Percentiles rank a stretch among this genome's conserved stretches.
phyloP scores from a whole-genome alignment of 2,797 vertebrate species.

The Melanotaenia trifasciata region DNA sequence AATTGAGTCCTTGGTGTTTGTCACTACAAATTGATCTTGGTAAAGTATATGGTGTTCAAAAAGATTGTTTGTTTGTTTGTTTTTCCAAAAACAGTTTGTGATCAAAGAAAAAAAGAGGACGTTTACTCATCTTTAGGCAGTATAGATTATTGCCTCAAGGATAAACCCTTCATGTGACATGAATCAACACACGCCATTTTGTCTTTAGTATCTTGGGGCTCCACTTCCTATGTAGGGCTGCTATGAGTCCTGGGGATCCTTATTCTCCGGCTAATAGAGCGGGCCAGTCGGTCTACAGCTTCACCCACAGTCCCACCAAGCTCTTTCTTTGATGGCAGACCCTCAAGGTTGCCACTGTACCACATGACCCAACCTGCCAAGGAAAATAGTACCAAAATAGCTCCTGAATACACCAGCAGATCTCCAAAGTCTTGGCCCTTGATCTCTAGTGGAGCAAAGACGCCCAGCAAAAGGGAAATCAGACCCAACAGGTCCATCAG shows the following conservation, averaged over 20 bases:
- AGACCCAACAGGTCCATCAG: constrained; percentile 88
- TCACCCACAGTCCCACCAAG: constrained; percentile 75
- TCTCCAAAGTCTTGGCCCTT: constrained; percentile 89
- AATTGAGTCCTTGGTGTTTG: neutral
- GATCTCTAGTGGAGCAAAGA: constrained; percentile 88
- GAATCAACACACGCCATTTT: neutral
- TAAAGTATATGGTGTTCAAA: neutral
- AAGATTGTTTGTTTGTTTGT: neutral
- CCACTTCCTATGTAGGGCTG: constrained; percentile 58
- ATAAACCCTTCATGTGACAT: constrained; percentile 2
- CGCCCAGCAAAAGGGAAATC: constrained; percentile 84
- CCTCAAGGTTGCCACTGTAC: constrained; percentile 94
- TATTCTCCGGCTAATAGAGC: constrained; percentile 84
- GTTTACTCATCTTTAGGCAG: constrained; percentile 27
- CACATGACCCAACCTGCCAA: constrained; percentile 92
- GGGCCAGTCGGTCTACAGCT: constrained; percentile 86
- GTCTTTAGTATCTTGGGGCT: neutral
- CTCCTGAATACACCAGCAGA: constrained; percentile 89
- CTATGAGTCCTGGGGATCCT: constrained; percentile 66
- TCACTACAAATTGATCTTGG: neutral
- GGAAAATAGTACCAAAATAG: constrained; percentile 88
- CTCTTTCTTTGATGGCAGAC: constrained; percentile 83
- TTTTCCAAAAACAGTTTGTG: neutral
- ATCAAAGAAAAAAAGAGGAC: neutral
- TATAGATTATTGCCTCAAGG: neutral